Evolutionary conservation across 2,888 invertebrate genomes (phyloP).

Genomic region (Fissipunctia ypsillon): DNA sequence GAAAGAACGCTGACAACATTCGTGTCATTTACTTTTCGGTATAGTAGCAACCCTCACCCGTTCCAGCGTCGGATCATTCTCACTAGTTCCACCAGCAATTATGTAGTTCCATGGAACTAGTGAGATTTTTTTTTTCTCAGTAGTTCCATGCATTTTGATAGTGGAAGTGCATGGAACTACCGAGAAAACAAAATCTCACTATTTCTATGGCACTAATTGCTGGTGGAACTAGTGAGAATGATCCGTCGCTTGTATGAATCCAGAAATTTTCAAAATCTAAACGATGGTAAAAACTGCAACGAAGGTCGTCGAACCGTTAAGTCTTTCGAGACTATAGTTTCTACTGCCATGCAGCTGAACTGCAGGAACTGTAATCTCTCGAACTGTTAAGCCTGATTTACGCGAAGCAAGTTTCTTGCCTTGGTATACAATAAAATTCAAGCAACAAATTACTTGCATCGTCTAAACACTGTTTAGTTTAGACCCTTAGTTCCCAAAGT

Average conservation of each 20-base stretch:
- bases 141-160: no score
- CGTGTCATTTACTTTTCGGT: neutral
- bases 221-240: no score
- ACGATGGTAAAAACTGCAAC: neutral
- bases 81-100: no score
- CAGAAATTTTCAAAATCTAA: neutral
- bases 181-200: no score
- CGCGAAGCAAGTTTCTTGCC: neutral
- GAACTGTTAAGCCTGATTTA: neutral
- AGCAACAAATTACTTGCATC: neutral
- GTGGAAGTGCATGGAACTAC: no score
- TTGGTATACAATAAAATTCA: neutral
- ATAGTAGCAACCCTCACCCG: neutral
- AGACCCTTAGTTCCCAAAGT: no score
- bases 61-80: no score
- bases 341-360: neutral
- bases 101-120: no score
- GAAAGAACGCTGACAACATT: neutral
- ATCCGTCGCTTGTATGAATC: neutral
- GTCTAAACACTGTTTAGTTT: neutral
- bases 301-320: neutral
- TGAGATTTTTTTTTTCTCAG: no score
- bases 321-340: neutral
- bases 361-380: neutral
- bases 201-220: no score